These are phyloP conservation scores for Onychomys leucogaster DNA, from an alignment of 2,797 vertebrate genomes.

Conservation along the genomic window DNA sequence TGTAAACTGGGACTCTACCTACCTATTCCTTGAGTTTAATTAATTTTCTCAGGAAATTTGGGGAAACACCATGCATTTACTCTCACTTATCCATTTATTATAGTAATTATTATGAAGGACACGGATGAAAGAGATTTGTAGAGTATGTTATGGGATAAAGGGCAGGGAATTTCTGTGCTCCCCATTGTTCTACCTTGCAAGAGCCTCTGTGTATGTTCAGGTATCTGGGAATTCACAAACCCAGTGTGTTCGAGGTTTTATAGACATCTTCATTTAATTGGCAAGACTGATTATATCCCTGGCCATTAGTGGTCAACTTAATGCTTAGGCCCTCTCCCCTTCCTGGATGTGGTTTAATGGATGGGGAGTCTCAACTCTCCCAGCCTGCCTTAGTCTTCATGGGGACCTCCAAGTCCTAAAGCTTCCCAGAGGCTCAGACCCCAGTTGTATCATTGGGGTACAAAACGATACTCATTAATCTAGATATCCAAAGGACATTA, in stretches of 20 bases:
- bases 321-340: background rate
- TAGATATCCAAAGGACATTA: background rate
- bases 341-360: background rate
- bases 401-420: background rate
- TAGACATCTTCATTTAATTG: background rate
- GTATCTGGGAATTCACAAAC: background rate
- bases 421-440: no score
- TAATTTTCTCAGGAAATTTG: background rate
- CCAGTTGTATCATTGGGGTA: background rate
- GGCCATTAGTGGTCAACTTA: background rate
- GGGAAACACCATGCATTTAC: background rate
- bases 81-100: background rate
- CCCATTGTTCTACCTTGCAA: no score
- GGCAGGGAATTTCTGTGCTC: fast-evolving
- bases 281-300: background rate
- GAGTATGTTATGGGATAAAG: background rate
- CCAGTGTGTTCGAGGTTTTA: background rate
- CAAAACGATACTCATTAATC: background rate
- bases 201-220: background rate
- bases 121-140: background rate
- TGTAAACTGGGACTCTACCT: background rate
- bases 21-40: background rate
- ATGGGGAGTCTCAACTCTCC: background rate
- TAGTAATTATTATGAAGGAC: background rate
- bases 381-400: background rate